Percentiles rank a stretch among this genome's conserved stretches.
Conservation (phyloP, 2,888 invertebrate genomes). For the Augochlorella aurata region DNA sequence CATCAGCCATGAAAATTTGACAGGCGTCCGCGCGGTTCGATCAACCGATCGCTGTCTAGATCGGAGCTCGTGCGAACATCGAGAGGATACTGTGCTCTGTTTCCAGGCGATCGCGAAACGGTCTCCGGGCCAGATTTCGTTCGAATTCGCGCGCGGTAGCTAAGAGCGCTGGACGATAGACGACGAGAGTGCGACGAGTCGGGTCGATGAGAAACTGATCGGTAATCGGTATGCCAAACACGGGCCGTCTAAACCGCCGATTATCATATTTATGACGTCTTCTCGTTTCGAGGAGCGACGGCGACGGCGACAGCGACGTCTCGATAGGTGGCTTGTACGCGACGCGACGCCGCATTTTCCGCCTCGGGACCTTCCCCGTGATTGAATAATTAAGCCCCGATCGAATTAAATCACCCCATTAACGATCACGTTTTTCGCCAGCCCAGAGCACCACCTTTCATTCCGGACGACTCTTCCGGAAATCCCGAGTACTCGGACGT, state of each 20-base stretch:
- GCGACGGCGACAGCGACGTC: constrained; percentile 22
- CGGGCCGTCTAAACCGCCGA: constrained; percentile 71
- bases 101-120: background rate
- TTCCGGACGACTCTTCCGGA: background rate
- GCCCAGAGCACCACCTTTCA: background rate
- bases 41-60: background rate
- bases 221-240: constrained; percentile 71
- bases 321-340: constrained; percentile 23
- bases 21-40: background rate
- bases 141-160: background rate
- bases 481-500: background rate
- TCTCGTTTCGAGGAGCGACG: constrained; percentile 48
- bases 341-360: constrained; percentile 24
- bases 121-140: constrained; percentile 2
- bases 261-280: constrained; percentile 75
- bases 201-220: constrained; percentile 63
- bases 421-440: constrained; percentile 31
- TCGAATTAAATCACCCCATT: constrained; percentile 50
- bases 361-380: constrained; percentile 30
- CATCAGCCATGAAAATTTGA: background rate
- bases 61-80: background rate
- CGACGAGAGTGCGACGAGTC: constrained; percentile 18
- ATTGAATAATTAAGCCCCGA: constrained; percentile 60
- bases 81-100: background rate
- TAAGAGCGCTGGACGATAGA: constrained; percentile 11